These are phyloP conservation scores for Pristiophorus japonicus DNA, from an alignment of 2,113 vertebrate genomes.

Conservation along the genomic window DNA sequence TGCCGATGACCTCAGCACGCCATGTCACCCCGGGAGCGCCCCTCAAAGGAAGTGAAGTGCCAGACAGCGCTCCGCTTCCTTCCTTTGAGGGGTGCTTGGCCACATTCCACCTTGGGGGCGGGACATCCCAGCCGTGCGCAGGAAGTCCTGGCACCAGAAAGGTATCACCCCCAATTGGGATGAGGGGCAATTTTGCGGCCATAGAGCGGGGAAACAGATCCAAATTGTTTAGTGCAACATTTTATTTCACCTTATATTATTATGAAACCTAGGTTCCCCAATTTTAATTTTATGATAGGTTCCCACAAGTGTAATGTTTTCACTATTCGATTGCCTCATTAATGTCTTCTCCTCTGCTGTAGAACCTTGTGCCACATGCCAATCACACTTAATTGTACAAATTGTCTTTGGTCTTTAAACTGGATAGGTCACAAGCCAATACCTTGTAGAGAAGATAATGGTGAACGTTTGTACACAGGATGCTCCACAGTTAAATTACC, in stretches of 20 bases:
- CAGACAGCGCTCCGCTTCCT: no score
- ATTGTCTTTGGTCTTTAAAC: background rate
- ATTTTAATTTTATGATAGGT: background rate
- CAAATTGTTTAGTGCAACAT: no score
- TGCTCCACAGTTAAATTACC: background rate
- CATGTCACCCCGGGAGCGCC: no score
- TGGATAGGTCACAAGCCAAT: background rate
- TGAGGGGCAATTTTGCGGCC: no score
- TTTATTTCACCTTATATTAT: background rate
- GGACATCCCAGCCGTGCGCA: no score
- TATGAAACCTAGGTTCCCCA: background rate
- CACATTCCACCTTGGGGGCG: no score
- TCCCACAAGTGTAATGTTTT: background rate
- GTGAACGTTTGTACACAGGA: background rate
- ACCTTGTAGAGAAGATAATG: background rate
- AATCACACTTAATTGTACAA: background rate
- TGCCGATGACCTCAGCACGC: no score
- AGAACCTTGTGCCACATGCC: background rate
- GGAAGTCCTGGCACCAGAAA: no score
- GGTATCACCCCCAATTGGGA: no score
- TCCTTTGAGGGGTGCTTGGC: no score
- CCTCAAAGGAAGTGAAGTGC: no score
- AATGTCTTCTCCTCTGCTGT: background rate
- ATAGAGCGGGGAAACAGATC: background rate
- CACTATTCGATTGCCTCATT: background rate